Evolutionary conservation across 2,888 invertebrate genomes (phyloP).

Genomic region (Neocrepidodera transversa): DNA sequence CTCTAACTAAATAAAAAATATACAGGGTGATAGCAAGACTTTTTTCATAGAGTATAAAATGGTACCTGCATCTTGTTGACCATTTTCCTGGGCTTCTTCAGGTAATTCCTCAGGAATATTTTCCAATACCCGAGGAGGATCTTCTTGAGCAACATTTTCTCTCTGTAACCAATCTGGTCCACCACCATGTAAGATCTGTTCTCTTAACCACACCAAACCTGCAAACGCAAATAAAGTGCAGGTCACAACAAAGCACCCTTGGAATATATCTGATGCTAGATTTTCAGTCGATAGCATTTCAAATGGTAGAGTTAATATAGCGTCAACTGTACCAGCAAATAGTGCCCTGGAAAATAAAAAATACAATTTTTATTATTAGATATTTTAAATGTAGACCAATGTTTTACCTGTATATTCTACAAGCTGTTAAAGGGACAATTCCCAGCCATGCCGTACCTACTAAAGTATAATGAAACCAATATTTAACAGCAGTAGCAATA

Average conservation of each 20-base stretch:
- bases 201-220: slow-evolving; percentile 95
- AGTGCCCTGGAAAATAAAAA: slow-evolving; percentile 68
- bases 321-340: slow-evolving; percentile 89
- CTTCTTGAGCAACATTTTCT: slow-evolving; percentile 66
- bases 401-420: slow-evolving; percentile 77
- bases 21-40: too few relatives aligned
- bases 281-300: slow-evolving; percentile 94
- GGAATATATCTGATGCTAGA: slow-evolving; percentile 90
- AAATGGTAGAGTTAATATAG: slow-evolving; percentile 84
- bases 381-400: too few relatives aligned
- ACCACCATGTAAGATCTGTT: slow-evolving; percentile 97
- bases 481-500: slow-evolving; percentile 89
- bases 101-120: slow-evolving; percentile 51
- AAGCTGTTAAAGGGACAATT: slow-evolving; percentile 94
- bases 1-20: too few relatives aligned
- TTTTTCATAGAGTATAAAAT: too few relatives aligned
- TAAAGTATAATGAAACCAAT: slow-evolving; percentile 96
- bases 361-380: too few relatives aligned
- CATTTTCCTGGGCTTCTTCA: slow-evolving; percentile 52
- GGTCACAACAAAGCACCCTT: slow-evolving; percentile 95
- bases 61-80: slow-evolving; percentile 35
- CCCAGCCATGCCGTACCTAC: slow-evolving; percentile 98
- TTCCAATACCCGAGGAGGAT: slow-evolving; percentile 53
- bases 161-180: slow-evolving; percentile 96
- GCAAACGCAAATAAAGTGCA: slow-evolving; percentile 97